These are phyloP conservation scores for Agonopterix alstromeriana DNA, from an alignment of 2,888 invertebrate genomes.

Conservation along the genomic window DNA sequence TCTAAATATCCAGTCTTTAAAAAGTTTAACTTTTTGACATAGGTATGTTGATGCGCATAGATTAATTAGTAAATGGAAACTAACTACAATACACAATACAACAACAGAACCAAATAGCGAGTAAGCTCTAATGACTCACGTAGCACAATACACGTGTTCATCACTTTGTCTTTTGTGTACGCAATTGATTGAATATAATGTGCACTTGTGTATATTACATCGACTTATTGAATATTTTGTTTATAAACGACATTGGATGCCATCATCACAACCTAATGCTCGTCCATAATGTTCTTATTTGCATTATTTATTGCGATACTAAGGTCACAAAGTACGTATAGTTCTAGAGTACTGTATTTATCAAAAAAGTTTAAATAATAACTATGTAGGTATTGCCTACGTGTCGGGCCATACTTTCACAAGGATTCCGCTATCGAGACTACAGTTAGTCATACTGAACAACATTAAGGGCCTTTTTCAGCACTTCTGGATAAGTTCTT, in stretches of 20 bases:
- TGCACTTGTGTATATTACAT: slow-evolving; percentile 11
- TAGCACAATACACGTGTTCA: slow-evolving; percentile 69
- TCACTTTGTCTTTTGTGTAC: slow-evolving; percentile 52
- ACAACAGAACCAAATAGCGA: slow-evolving; percentile 66
- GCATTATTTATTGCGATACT: slow-evolving; percentile 1
- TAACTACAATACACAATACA: slow-evolving; percentile 61
- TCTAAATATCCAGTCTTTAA: no score
- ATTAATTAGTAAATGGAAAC: slow-evolving; percentile 36
- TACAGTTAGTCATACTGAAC: no score
- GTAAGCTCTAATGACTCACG: slow-evolving; percentile 67
- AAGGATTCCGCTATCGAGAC: no score
- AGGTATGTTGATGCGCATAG: slow-evolving; percentile 40
- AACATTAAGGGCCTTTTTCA: no score
- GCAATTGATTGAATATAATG: slow-evolving; percentile 37
- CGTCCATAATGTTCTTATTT: background rate
- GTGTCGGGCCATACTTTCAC: slow-evolving; percentile 3
- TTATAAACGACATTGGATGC: slow-evolving; percentile 6
- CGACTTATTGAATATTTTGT: slow-evolving; percentile 3
- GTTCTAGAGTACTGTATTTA: no score
- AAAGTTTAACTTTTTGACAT: slow-evolving; percentile 48
- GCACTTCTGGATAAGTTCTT: no score
- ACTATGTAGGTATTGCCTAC: background rate
- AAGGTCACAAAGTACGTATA: no score
- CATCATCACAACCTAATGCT: background rate
- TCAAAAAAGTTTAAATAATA: no score